phyloP scores from a whole-genome alignment of 2,797 vertebrate genomes.

The Sphaeramia orbicularis region DNA sequence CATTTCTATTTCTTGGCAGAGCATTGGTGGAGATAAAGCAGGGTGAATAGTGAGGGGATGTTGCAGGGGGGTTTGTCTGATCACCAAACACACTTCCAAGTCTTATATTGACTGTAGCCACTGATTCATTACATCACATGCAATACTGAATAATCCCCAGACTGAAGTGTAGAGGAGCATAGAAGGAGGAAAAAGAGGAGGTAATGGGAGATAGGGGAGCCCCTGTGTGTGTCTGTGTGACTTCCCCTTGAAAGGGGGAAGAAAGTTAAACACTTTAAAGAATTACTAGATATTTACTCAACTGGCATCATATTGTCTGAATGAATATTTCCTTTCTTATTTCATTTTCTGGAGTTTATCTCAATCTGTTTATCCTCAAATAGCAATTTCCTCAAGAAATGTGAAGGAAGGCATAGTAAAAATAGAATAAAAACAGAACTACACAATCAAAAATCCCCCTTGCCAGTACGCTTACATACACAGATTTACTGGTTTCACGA shows the following conservation, averaged over 20 bases:
- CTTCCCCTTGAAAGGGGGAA: constrained; percentile 52
- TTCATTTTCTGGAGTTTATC: constrained; percentile 43
- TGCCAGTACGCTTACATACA: constrained; percentile 56
- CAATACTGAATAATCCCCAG: constrained; percentile 43
- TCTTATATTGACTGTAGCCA: constrained; percentile 48
- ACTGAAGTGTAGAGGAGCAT: constrained; percentile 21
- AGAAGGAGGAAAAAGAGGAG: constrained; percentile 4
- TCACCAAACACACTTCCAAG: constrained; percentile 39
- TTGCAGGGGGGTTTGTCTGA: constrained; percentile 35
- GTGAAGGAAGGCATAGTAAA: constrained; percentile 34
- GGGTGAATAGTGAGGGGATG: constrained; percentile 31
- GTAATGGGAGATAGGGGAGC: constrained; percentile 32
- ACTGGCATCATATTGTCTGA: constrained; percentile 41
- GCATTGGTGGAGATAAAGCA: constrained; percentile 33
- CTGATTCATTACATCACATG: constrained; percentile 59
- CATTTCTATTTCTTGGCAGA: constrained; percentile 53
- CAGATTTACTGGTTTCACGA: constrained; percentile 69
- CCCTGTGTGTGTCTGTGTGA: constrained; percentile 32
- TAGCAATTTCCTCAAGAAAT: constrained; percentile 45
- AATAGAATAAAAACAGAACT: constrained; percentile 35
- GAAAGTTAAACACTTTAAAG: constrained; percentile 65
- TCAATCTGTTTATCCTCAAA: constrained; percentile 31
- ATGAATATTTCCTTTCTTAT: constrained; percentile 47
- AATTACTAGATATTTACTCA: constrained; percentile 52
- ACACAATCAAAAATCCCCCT: constrained; percentile 52